Evolutionary conservation across 2,113 vertebrate genomes (phyloP).

Genomic region (Sminthopsis crassicaudata): DNA sequence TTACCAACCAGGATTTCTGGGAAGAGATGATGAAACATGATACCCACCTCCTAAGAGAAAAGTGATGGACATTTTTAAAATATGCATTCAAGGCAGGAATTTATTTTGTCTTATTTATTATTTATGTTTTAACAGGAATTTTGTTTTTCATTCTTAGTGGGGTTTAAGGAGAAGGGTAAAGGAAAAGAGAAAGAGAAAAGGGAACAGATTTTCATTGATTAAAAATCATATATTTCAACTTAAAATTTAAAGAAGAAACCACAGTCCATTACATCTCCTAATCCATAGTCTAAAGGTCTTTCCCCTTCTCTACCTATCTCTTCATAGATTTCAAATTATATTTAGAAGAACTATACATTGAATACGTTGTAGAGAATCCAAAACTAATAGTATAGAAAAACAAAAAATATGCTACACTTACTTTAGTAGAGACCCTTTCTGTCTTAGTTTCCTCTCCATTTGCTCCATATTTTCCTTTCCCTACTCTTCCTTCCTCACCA

Average conservation of each 20-base stretch:
- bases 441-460: neutral
- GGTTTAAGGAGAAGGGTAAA: neutral
- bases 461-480: neutral
- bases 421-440: neutral
- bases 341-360: neutral
- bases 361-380: neutral
- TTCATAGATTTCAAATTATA: neutral
- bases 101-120: neutral
- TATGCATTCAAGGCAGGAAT: neutral
- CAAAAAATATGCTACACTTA: neutral
- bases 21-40: neutral
- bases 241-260: neutral
- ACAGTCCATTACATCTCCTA: neutral
- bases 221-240: neutral
- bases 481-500: neutral
- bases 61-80: neutral
- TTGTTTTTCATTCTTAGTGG: neutral
- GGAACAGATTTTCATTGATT: neutral
- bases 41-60: neutral
- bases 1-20: neutral
- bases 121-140: neutral
- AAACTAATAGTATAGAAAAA: neutral
- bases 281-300: neutral
- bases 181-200: neutral
- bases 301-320: neutral